phyloP scores from a whole-genome alignment of 2,888 invertebrate species.

The Andricus quercusramuli region DNA sequence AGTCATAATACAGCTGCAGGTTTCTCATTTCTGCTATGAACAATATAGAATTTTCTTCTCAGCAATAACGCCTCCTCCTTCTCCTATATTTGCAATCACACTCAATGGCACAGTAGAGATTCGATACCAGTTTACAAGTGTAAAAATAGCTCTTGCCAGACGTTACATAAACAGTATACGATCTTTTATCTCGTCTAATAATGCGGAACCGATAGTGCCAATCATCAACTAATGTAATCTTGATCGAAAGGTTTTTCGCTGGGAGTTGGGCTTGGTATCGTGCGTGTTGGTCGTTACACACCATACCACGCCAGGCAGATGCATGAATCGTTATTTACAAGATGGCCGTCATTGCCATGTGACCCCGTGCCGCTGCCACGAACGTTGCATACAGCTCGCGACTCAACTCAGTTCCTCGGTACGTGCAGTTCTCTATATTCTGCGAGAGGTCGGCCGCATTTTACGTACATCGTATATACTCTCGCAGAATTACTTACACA shows the following conservation, averaged over 20 bases:
- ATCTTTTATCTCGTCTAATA: constrained; percentile 17
- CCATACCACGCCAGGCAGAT: constrained; percentile 65
- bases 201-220: constrained; percentile 22
- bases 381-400: constrained; percentile 56
- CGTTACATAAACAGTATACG: constrained; percentile 17
- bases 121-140: background rate
- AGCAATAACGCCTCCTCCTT: background rate
- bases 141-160: constrained; percentile 4
- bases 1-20: background rate
- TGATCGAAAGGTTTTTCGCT: constrained; percentile 15
- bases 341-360: constrained; percentile 71
- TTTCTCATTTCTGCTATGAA: background rate
- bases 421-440: constrained; percentile 1
- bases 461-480: background rate
- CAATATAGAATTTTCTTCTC: background rate
- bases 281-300: constrained; percentile 24
- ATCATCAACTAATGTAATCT: constrained; percentile 12
- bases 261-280: background rate
- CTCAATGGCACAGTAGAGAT: too few relatives aligned
- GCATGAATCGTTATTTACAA: constrained; percentile 74
- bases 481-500: constrained; percentile 11
- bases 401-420: constrained; percentile 52
- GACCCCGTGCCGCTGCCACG: constrained; percentile 66
- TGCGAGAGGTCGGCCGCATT: constrained; percentile 1
- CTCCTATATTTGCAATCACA: too few relatives aligned